A percentile compares a stretch with the other conserved stretches of the same genome.
Evolutionary conservation across 2,113 vertebrate species (phyloP).

Genomic region (Urocolius indicus): DNA sequence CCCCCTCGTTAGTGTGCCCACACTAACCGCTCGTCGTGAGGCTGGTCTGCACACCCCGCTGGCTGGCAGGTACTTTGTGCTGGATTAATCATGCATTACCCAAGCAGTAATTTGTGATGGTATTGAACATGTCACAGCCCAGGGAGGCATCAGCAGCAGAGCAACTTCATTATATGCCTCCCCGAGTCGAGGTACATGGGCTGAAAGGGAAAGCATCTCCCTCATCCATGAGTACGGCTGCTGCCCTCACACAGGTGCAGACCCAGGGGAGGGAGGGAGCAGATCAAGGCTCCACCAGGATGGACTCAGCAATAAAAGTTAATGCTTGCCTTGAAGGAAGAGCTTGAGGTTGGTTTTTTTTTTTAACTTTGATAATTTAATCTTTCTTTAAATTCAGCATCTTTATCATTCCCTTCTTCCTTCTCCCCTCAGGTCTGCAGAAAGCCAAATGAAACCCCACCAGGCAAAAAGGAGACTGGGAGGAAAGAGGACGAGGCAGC

Average conservation of each 20-base stretch:
- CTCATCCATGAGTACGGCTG: accelerated
- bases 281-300: accelerated
- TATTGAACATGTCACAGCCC: conserved; percentile 47
- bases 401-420: no score
- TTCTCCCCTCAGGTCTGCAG: not conserved
- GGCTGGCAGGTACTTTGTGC: not conserved
- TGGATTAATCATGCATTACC: conserved; percentile 23
- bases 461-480: not conserved
- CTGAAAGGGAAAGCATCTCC: not conserved
- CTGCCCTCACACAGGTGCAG: not conserved
- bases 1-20: not conserved
- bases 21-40: not conserved
- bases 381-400: no score
- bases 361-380: no score
- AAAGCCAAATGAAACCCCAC: not conserved
- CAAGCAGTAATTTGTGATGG: conserved; percentile 49
- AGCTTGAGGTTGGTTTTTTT: no score
- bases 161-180: conserved; percentile 12
- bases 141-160: not conserved
- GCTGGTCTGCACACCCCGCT: not conserved
- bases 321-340: not conserved
- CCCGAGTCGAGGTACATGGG: accelerated
- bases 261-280: not conserved
- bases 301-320: not conserved
- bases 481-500: not conserved